Evolutionary conservation across 2,113 vertebrate species (phyloP), one percentile per base, ranked within the genome.

Genomic region (Mormyrus lacerda): DNA sequence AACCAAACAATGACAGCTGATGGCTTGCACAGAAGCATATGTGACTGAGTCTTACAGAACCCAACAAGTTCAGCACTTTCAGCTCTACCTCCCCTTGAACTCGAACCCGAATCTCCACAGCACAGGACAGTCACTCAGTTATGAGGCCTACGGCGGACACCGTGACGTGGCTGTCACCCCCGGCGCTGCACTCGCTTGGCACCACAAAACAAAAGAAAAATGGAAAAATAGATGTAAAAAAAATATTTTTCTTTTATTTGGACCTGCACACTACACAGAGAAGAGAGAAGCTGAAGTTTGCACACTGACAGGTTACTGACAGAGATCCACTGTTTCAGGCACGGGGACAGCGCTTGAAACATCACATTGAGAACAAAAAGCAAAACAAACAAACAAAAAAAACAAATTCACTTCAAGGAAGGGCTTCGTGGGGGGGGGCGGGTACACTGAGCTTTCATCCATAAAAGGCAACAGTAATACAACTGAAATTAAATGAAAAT

Each of bases 301-400:
- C n/a, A 53, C 85, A 53, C 27, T 87, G 85, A 53, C 85, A 35
- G 15, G 50, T 87, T 87, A 53, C 47, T 85, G 44, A 87, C 85
- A 87, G 47, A 51, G 8, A 27, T 27, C n/a, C 27, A 31, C 61
- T 1, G 10, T 31, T 69, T 11, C 61, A 31, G 27, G 61, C 61
- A 69, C 10, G 50, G 85, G 50, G 85, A 13, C 47, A 9, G 45
- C 1, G 47, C 85, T 87, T 10, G 92, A 94, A 96, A 96, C 94
- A 95, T 94, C 95, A 95, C 95, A 95, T 95, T 94, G 93, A 94
- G 93, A 95, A 95, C 94, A 94, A 95, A 95, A 92, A 24, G 76
- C 91, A 82, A 35, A 9, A 86, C 73, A 21, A 21, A 55, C 19
- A 45, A 51, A 79, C 45, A 31, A 79, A 53, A 55, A 45, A 86